These are phyloP conservation scores for Morpho helenor DNA, from an alignment of 2,888 invertebrate genomes.

Conservation along the genomic window DNA sequence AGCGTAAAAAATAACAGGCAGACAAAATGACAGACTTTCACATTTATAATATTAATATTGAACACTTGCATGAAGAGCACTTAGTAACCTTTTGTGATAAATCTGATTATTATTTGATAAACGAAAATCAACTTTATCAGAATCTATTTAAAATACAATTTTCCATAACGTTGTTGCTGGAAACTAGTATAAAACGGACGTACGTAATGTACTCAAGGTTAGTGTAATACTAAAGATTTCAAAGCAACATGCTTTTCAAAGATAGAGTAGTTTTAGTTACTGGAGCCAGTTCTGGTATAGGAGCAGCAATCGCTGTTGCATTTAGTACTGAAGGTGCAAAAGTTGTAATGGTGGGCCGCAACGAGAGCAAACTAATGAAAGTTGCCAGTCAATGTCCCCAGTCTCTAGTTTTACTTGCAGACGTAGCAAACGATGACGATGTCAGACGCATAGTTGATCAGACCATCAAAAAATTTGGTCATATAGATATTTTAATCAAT, in stretches of 20 bases:
- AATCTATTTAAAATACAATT: no score
- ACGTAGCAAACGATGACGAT: conserved; percentile 16
- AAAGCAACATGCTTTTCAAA: conserved; percentile 1
- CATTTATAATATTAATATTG: no score
- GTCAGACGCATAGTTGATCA: conserved; percentile 28
- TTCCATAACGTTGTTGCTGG: no score
- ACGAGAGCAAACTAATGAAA: conserved; percentile 16
- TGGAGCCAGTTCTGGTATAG: conserved; percentile 50
- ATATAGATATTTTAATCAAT: conserved; percentile 40
- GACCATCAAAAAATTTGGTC: conserved; percentile 34
- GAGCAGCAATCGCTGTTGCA: conserved; percentile 40
- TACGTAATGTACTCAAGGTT: no score
- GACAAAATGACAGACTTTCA: no score
- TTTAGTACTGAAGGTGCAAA: conserved; percentile 44
- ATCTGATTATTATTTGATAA: no score
- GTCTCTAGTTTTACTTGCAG: conserved; percentile 11
- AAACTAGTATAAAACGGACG: no score
- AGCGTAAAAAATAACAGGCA: no score
- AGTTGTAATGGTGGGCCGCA: conserved; percentile 40
- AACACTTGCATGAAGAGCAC: no score
- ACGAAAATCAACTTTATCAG: no score
- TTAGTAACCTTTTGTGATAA: no score
- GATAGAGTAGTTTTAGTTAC: conserved; percentile 35
- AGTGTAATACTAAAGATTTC: no score
- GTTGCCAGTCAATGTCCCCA: conserved; percentile 16